A percentile compares a stretch with the other conserved stretches of the same genome.
phyloP scores from a whole-genome alignment of 1,140 invertebrate genomes.

The Elymnias hypermnestra region DNA sequence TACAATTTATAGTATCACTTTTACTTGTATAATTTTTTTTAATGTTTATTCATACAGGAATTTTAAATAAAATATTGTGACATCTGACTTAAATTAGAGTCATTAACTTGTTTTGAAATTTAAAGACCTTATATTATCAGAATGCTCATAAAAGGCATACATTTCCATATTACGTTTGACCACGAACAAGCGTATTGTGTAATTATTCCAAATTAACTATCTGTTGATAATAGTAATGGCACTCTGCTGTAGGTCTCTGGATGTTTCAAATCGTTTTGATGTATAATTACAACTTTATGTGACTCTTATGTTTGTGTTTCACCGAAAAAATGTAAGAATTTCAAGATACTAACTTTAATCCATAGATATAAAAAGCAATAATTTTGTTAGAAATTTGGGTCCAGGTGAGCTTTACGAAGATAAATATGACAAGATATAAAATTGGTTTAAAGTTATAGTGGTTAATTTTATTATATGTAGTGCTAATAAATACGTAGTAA shows the following conservation, averaged over 20 bases:
- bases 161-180: conserved; percentile 15
- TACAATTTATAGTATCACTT: too few relatives aligned
- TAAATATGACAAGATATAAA: too few relatives aligned
- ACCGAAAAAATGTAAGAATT: conserved; percentile 5
- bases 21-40: too few relatives aligned
- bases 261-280: conserved; percentile 13
- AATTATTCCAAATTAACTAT: conserved; percentile 19
- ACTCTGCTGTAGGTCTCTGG: conserved; percentile 20
- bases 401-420: too few relatives aligned
- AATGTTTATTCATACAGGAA: not conserved
- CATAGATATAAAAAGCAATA: not conserved
- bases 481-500: too few relatives aligned
- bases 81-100: conserved; percentile 13
- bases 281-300: conserved; percentile 17
- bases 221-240: conserved; percentile 19
- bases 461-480: too few relatives aligned
- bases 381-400: not conserved
- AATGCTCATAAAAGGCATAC: conserved; percentile 15
- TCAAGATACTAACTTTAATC: not conserved
- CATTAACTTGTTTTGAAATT: conserved; percentile 6
- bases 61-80: conserved; percentile 10
- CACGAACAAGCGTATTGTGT: conserved; percentile 11
- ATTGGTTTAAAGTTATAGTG: conserved; percentile 1
- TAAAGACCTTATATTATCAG: conserved; percentile 11
- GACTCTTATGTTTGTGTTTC: conserved; percentile 11